Evolutionary conservation across 2,113 vertebrate genomes (phyloP).

Genomic region (Notiomystis cincta): DNA sequence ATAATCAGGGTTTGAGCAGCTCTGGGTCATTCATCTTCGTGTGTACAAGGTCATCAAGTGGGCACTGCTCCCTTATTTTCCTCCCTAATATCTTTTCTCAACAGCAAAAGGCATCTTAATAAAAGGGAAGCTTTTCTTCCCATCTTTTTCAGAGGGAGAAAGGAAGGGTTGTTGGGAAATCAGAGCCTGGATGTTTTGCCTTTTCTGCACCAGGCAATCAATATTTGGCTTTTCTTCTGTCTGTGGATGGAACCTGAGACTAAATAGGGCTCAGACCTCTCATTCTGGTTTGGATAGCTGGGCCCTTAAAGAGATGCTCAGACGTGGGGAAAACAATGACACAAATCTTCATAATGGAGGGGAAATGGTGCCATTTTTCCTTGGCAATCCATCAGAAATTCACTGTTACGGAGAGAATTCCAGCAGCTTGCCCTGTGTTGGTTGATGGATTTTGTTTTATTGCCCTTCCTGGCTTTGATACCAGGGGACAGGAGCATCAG

Average conservation of each 20-base stretch:
- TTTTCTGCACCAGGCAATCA: neutral
- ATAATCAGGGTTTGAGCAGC: neutral
- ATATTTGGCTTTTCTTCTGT: neutral
- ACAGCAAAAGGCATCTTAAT: neutral
- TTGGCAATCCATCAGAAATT: neutral
- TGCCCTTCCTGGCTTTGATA: neutral
- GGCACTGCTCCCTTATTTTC: neutral
- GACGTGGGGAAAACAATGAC: neutral
- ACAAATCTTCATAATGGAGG: neutral
- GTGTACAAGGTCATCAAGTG: neutral
- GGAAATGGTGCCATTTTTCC: neutral
- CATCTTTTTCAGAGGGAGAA: neutral
- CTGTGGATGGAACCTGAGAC: neutral
- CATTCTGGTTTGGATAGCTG: neutral
- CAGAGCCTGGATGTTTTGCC: neutral
- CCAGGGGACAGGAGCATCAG: neutral
- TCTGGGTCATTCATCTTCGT: constrained; percentile 16
- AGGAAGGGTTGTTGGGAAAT: neutral
- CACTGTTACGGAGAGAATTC: neutral
- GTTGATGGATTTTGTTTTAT: neutral
- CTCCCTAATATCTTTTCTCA: neutral
- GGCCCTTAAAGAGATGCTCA: neutral
- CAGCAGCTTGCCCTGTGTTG: neutral
- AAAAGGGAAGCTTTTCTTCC: neutral
- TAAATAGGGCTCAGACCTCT: neutral